phyloP scores from a whole-genome alignment of 2,113 vertebrate genomes.

The Pteruthius melanotis region DNA sequence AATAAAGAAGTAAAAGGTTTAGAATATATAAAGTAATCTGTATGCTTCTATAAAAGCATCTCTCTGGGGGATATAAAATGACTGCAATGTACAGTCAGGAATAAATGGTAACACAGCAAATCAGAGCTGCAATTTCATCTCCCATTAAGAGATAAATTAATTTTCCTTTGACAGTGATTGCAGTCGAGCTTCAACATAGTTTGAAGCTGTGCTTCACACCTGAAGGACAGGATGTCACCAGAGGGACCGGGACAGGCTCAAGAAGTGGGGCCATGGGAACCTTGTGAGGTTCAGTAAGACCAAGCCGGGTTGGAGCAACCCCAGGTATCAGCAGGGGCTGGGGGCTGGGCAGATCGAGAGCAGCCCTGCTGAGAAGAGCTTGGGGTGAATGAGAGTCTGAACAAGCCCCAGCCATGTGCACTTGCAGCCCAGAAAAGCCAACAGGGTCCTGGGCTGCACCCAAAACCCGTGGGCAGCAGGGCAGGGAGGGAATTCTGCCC shows the following conservation, averaged over 20 bases:
- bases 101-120: conserved; percentile 26
- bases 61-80: not conserved
- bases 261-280: not conserved
- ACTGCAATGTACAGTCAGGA: not conserved
- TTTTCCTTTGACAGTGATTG: not conserved
- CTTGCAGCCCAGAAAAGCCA: not conserved
- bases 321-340: not conserved
- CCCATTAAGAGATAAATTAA: conserved; percentile 9
- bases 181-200: not conserved
- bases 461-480: not conserved
- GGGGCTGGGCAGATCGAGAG: not conserved
- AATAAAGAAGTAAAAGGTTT: not conserved
- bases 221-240: not conserved
- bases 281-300: too few relatives aligned
- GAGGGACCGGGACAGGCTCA: not conserved
- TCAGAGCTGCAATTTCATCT: not conserved
- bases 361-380: not conserved
- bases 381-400: not conserved
- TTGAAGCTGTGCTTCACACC: not conserved
- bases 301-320: not conserved
- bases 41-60: not conserved
- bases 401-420: not conserved
- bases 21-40: not conserved
- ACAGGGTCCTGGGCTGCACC: not conserved
- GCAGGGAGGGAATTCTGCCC: not conserved